Evolutionary conservation across 2,888 invertebrate species (phyloP).

Genomic region (Nomada fabriciana): DNA sequence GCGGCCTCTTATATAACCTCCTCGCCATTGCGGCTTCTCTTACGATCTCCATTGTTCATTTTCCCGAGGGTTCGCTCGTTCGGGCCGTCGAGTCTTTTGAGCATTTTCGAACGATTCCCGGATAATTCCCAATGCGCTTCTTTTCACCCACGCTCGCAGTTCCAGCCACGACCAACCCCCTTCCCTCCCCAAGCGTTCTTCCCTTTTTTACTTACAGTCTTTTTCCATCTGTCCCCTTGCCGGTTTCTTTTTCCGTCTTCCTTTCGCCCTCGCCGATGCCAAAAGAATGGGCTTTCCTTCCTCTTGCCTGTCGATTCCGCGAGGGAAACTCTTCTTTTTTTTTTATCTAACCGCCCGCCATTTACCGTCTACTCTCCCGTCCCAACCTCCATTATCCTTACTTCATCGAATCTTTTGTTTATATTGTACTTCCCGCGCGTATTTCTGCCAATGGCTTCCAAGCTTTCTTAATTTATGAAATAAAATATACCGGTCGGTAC

Average conservation of each 20-base stretch:
- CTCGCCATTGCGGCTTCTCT: conserved; percentile 47
- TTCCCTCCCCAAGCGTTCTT: background rate
- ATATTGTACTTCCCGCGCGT: conserved; percentile 20
- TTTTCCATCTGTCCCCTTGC: background rate
- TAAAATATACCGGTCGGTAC: background rate
- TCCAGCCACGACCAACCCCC: conserved; percentile 29
- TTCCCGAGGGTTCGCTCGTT: conserved; percentile 77
- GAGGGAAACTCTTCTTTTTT: conserved; percentile 13
- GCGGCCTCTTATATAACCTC: conserved; percentile 69
- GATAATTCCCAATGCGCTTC: conserved; percentile 80
- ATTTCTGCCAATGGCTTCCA: background rate
- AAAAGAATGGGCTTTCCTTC: conserved; percentile 40
- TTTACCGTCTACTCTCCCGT: background rate
- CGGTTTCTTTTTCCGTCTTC: conserved; percentile 15
- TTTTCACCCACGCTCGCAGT: conserved; percentile 69
- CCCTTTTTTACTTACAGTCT: background rate
- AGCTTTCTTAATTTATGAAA: conserved; percentile 33
- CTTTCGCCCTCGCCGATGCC: conserved; percentile 17
- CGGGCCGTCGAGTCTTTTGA: conserved; percentile 79
- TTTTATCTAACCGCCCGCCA: background rate
- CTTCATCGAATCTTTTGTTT: conserved; percentile 52
- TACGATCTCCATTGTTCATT: conserved; percentile 78
- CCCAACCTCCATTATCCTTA: conserved; percentile 40
- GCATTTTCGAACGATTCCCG: conserved; percentile 80
- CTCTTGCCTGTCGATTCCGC: conserved; percentile 50